Evolutionary conservation across 1,140 invertebrate species (phyloP).

Genomic region (Trissolcus basalis): DNA sequence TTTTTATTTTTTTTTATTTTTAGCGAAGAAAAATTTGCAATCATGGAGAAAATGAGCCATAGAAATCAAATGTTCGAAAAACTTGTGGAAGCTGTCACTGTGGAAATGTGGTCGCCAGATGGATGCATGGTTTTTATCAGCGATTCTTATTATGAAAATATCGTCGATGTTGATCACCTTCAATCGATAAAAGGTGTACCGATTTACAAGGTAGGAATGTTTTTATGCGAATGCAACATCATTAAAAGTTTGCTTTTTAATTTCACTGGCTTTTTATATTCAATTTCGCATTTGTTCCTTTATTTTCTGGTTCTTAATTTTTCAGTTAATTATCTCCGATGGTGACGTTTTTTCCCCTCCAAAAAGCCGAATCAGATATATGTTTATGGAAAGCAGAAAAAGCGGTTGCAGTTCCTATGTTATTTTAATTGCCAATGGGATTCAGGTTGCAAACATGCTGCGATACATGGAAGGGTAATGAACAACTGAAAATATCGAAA

Average conservation of each 20-base stretch:
- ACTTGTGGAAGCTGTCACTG: conserved; percentile 56
- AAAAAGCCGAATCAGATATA: conserved; percentile 75
- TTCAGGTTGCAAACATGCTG: conserved; percentile 81
- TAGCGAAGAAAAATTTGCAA: conserved; percentile 8
- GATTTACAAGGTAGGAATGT: conserved; percentile 59
- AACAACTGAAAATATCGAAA: not conserved
- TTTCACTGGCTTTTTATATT: too few species aligned
- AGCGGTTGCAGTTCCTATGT: conserved; percentile 83
- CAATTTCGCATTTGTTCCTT: not conserved
- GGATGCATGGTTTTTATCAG: conserved; percentile 67
- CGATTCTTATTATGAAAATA: conserved; percentile 63
- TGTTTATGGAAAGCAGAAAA: conserved; percentile 78
- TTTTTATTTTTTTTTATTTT: conserved; percentile 20
- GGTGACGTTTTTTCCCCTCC: conserved; percentile 82
- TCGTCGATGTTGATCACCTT: conserved; percentile 50
- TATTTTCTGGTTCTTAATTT: conserved; percentile 7
- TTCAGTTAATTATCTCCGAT: conserved; percentile 79
- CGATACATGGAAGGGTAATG: conserved; percentile 81
- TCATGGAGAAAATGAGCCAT: conserved; percentile 1
- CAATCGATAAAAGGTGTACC: conserved; percentile 32
- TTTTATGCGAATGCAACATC: too few species aligned
- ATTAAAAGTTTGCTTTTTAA: too few species aligned
- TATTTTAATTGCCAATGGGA: conserved; percentile 83
- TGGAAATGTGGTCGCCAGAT: conserved; percentile 61
- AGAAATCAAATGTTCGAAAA: conserved; percentile 56